phyloP scores from a whole-genome alignment of 2,888 invertebrate species.

The Drosophila prolongata region DNA sequence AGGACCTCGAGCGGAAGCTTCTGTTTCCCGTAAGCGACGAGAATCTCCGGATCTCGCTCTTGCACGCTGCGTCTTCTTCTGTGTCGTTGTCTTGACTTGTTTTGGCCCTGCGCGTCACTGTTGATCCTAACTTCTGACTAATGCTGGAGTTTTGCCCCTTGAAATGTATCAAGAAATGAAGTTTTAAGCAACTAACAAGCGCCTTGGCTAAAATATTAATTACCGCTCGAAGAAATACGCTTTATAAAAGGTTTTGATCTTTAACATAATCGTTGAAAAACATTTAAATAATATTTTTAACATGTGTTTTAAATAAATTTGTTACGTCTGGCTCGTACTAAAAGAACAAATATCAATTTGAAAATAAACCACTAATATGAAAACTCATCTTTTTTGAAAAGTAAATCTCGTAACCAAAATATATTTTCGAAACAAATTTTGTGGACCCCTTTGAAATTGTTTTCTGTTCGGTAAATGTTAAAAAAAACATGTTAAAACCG shows the following conservation, averaged over 20 bases:
- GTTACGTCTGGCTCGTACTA: not conserved
- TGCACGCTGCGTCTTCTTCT: constrained; percentile 30
- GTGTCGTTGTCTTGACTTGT: constrained; percentile 21
- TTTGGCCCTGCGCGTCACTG: constrained; percentile 10
- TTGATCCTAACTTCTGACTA: constrained; percentile 22
- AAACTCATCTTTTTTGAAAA: not conserved
- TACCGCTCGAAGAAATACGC: not conserved
- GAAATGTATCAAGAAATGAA: not conserved
- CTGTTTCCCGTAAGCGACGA: constrained; percentile 88
- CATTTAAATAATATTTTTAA: not conserved
- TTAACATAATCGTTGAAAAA: not conserved
- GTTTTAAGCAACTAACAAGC: constrained; percentile 9
- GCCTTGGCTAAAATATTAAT: not conserved
- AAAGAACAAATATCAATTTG: not conserved
- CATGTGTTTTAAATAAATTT: not conserved
- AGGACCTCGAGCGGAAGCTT: constrained; percentile 91
- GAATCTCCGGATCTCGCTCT: constrained; percentile 19
- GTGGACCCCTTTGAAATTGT: not conserved
- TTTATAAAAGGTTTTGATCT: not conserved
- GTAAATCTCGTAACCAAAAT: not conserved
- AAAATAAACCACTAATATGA: not conserved
- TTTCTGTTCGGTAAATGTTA: not conserved
- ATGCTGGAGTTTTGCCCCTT: constrained; percentile 13
- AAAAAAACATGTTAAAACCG: too few relatives aligned
- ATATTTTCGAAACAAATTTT: not conserved